Evolutionary conservation across 2,888 invertebrate species (phyloP), one percentile per base, ranked within the genome.

Genomic region (Orchesella flavescens): DNA sequence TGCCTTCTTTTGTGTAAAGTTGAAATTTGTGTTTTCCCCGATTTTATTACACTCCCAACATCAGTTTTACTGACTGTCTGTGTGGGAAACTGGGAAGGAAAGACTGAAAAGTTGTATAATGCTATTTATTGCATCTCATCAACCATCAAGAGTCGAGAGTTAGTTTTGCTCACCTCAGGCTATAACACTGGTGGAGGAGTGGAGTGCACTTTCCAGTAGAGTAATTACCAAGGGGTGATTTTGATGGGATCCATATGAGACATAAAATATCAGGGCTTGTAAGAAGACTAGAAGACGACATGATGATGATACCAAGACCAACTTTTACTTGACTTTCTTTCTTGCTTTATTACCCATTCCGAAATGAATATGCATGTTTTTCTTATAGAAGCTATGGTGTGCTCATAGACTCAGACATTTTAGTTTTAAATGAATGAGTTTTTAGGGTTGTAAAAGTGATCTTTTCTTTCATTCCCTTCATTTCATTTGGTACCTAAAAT

Each of bases 71-170:
- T 34, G 34, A 34, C 34, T 34, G 34, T 34, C 34, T 34, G 34
- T 34, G 34, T 34, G 34, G 34, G 34, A 34, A 34, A 34, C 2
- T 34, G 34, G n/a, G 49, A 49, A 12, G 3, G 49, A 49, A 49
- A 12, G 49, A 49, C 3, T 12, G 12, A 49, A 49, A 49, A 49
- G 49, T 49, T 57, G 57, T 57, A 57, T 34, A 65, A 49, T 19
- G 71, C 53, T 83, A 84, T 84, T 84, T 84, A 84, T 80, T 71
- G 59, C 79, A 71, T 84, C 84, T 84, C 84, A 83, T 83, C 83
- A 84, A 76, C 55, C 74, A 71, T 80, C 76, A 66, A 57, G 57
- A 72, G 46, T 44, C 34, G 55, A n/a, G 10, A 68, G 61, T 17
- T 17, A 61, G 24, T 65, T 44, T 69, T 43, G 61, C 71, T 66